Base-by-base conservation (phyloP, 2,888 invertebrate genomes). In the Exocentrus adspersus region DNA sequence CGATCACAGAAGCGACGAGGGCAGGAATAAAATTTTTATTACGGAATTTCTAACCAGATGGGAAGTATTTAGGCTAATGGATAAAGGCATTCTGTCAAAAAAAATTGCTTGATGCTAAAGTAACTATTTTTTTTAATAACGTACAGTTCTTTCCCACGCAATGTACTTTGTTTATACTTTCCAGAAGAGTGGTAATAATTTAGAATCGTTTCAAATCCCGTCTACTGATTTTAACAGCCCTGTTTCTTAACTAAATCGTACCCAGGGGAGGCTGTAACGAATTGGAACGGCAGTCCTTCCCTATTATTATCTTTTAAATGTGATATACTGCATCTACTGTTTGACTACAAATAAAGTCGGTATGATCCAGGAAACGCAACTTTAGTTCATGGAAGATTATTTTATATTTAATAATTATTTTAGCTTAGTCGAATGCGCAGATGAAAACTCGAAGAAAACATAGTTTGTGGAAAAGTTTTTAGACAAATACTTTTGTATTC, bases 171-270 rank as follows among this genome's bases (percentile, higher is more conserved):
- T 43, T 54, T 54, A 54, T 43, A 17, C n/a, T 54, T 43, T 42
- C n/a, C 14, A 16, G 21, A 21, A 28, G 24, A 14, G 3, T 20
- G n/a, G n/a, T 21, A 20, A 43, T 43, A 54, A 41, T 43, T 54
- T 43, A 43, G 43, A 54, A 54, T 54, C 43, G 2, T 30, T 32
- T 42, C 21, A 54, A 54, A 54, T 43, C 28, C 12, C 37, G 14
- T 43, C 62, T 48, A 45, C 42, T 42, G 60, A 61, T 57, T 60
- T 66, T 63, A 66, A 63, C 50, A 54, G 58, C 45, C 30, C 59
- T 43, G 51, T 66, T 46, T 45, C 57, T 66, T 51, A 60, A 61
- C 37, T 42, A 45, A 58, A 60, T 63, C 51, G 53, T 48, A 46
- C 58, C 59, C 66, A 14, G 50, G 66, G 66, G 66, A 58, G 12